Conservation (phyloP, 2,888 invertebrate species). For the Bugula neritina region DNA sequence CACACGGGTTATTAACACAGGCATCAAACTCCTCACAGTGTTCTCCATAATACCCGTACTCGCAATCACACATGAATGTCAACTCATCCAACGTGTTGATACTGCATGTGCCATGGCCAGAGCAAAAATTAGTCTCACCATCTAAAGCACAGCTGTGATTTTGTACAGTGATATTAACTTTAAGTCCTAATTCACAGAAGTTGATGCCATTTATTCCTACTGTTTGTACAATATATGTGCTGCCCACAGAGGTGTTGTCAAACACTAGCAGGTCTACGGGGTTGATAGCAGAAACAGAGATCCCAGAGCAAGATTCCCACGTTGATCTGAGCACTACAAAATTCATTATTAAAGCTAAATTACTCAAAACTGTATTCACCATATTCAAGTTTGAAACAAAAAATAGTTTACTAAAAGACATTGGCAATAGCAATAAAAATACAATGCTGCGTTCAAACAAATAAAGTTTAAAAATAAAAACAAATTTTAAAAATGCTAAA, state of each 20-base stretch:
- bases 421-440: too few species aligned
- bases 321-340: not conserved
- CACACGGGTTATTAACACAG: not conserved
- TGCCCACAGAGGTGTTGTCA: not conserved
- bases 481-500: too few species aligned
- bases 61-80: not conserved
- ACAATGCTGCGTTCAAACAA: too few species aligned
- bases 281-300: not conserved
- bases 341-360: too few species aligned
- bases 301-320: slow-evolving; percentile 18
- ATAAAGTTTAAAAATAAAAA: too few species aligned
- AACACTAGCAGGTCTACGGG: not conserved
- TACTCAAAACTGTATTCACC: too few species aligned
- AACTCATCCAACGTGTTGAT: not conserved
- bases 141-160: not conserved
- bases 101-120: not conserved
- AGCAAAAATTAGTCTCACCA: not conserved
- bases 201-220: not conserved
- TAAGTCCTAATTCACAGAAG: slow-evolving; percentile 5
- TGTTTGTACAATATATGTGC: slow-evolving; percentile 12
- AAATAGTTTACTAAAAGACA: too few species aligned
- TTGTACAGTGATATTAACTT: not conserved
- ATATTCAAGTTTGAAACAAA: too few species aligned
- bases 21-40: slow-evolving; percentile 19
- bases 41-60: not conserved